phyloP scores from a whole-genome alignment of 2,888 invertebrate species.

The Calliopum simillimum region DNA sequence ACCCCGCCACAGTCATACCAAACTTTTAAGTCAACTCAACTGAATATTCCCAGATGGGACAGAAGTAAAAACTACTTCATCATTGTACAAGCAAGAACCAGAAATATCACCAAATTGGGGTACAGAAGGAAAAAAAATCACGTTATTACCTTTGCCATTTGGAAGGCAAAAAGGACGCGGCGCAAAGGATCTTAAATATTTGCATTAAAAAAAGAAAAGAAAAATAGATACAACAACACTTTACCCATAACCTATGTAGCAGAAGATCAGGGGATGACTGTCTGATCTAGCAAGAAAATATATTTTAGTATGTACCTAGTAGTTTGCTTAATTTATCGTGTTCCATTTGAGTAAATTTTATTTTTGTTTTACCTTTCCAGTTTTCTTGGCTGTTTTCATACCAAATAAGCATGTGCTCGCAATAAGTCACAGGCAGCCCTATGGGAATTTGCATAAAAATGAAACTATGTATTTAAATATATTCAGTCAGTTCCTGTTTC shows the following conservation, averaged over 20 bases:
- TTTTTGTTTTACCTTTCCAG: constrained; percentile 10
- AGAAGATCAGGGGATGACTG: background rate
- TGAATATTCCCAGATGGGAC: constrained; percentile 7
- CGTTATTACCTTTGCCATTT: background rate
- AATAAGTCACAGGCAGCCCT: no score
- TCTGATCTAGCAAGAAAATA: background rate
- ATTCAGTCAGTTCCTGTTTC: no score
- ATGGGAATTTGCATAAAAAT: constrained; percentile 11
- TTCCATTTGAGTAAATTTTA: constrained; percentile 19
- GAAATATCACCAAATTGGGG: constrained; percentile 7
- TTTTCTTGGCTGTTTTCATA: background rate
- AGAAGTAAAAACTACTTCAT: constrained; percentile 12
- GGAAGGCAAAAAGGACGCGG: background rate
- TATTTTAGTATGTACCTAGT: no score
- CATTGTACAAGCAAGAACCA: constrained; percentile 1
- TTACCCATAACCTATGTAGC: background rate
- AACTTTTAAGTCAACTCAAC: background rate
- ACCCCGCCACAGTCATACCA: background rate
- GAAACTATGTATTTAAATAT: constrained; percentile 3
- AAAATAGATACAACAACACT: constrained; percentile 15
- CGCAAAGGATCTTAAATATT: constrained; percentile 18
- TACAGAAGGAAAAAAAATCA: constrained; percentile 6
- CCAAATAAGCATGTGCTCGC: no score
- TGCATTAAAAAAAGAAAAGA: constrained; percentile 10
- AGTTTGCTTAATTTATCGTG: constrained; percentile 17